Evolutionary conservation across 2,888 invertebrate species (phyloP), one percentile per base, ranked within the genome.

Genomic region (Acanthosoma haemorrhoidale): DNA sequence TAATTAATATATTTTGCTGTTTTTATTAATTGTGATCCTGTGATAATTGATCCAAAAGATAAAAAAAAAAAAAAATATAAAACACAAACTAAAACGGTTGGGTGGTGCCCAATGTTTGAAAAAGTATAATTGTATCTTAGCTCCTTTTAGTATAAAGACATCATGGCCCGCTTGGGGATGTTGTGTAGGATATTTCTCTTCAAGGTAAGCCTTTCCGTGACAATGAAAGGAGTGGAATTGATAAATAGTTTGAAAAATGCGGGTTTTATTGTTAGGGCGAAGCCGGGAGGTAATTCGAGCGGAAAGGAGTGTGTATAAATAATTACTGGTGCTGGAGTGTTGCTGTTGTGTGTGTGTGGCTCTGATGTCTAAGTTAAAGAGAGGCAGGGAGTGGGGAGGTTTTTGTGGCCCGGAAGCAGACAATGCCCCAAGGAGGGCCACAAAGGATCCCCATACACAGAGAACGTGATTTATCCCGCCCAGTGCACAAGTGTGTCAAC

Each of bases 401-500:
- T 29, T 41, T 21, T 38, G 64, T 16, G 59, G 59, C 5, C 13
- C 29, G 1, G 64, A 39, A 2, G 16, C 32, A 59, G 36, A 9
- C 59, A 59, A 25, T 18, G 36, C 39, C 57, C 41, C 67, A 67
- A 67, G 67, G 21, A 67, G 51, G 32, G 11, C 34, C 67, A 67
- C 64, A 64, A 64, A 41, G 64, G 18, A 29, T 43, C 31, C 38
- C 25, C 51, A 32, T 51, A 16, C 60, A 34, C 32, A 34, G 11
- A 34, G n/a, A n/a, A n/a, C n/a, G 57, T 67, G 67, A 67, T 67
- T 67, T 67, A 67, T 67, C 43, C 51, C 67, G 15, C 2, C 18
- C 29, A 39, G 66, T 16, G 31, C 67, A 67, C 67, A 67, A 67
- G 67, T 67, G 67, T 67, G 67, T 67, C 67, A 67, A 67, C 67